Conservation (phyloP, 1,140 invertebrate species). For the Berghia stephanieae region DNA sequence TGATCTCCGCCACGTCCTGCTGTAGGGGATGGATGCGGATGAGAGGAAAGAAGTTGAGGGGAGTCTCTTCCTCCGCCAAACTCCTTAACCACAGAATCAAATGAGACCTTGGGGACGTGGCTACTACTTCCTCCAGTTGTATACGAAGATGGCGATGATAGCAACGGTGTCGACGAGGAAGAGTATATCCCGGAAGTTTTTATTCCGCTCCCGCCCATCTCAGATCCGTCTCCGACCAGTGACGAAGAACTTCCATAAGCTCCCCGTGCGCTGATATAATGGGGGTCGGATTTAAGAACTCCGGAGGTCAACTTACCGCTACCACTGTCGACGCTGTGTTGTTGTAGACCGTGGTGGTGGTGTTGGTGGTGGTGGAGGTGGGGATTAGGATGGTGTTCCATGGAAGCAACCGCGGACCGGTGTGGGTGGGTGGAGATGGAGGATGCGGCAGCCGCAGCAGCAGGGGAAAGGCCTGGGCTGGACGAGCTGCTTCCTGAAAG, state of each 20-base stretch:
- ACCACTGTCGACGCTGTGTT: slow-evolving; percentile 7
- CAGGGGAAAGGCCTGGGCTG: slow-evolving; percentile 19
- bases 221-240: too few species aligned
- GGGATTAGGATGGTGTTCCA: too few species aligned
- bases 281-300: too few species aligned
- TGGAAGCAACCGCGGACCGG: slow-evolving; percentile 1
- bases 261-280: too few species aligned
- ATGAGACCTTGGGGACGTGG: slow-evolving; percentile 29
- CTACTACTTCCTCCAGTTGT: background rate
- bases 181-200: too few species aligned
- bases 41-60: too few species aligned
- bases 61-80: slow-evolving; percentile 29
- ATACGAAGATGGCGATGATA: slow-evolving; percentile 10
- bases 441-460: too few species aligned
- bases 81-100: slow-evolving; percentile 32
- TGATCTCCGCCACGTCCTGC: slow-evolving; percentile 1
- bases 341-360: slow-evolving; percentile 11
- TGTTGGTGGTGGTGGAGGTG: slow-evolving; percentile 10
- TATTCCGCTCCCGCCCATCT: too few species aligned
- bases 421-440: slow-evolving; percentile 3
- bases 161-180: too few species aligned
- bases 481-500: slow-evolving; percentile 27
- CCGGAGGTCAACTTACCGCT: too few species aligned
- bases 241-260: too few species aligned
- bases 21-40: too few species aligned